Evolutionary conservation across 2,888 invertebrate species (phyloP).

Genomic region (Drosophila picticornis): DNA sequence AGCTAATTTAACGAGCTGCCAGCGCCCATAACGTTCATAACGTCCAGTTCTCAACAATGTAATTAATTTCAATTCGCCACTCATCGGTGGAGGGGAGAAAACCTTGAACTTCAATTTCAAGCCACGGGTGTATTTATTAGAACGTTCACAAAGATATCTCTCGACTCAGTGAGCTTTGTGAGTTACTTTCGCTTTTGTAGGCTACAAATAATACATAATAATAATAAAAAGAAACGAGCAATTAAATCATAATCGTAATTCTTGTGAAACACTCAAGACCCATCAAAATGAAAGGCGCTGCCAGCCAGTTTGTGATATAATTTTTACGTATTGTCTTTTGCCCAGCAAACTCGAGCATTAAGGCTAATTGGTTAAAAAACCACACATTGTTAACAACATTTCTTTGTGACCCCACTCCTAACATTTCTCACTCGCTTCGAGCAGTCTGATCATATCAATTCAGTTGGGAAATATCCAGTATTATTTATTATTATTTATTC

Average conservation of each 20-base stretch:
- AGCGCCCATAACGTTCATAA: constrained; percentile 58
- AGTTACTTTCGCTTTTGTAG: constrained; percentile 70
- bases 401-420: constrained; percentile 8
- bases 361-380: constrained; percentile 72
- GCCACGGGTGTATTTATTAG: constrained; percentile 52
- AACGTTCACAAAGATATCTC: constrained; percentile 53
- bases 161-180: constrained; percentile 8
- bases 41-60: constrained; percentile 37
- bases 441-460: constrained; percentile 14
- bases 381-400: constrained; percentile 27
- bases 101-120: constrained; percentile 68
- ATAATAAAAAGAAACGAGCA: constrained; percentile 28
- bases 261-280: constrained; percentile 61
- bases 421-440: constrained; percentile 4
- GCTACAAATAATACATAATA: constrained; percentile 6
- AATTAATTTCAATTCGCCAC: constrained; percentile 77
- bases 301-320: constrained; percentile 52
- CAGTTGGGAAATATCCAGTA: background rate
- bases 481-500: background rate
- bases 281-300: constrained; percentile 51
- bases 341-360: constrained; percentile 68
- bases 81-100: constrained; percentile 30
- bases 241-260: constrained; percentile 56
- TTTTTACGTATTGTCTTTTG: constrained; percentile 50
- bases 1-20: constrained; percentile 62